Base-by-base conservation (phyloP, 2,113 vertebrate species). In the Psophia crepitans region DNA sequence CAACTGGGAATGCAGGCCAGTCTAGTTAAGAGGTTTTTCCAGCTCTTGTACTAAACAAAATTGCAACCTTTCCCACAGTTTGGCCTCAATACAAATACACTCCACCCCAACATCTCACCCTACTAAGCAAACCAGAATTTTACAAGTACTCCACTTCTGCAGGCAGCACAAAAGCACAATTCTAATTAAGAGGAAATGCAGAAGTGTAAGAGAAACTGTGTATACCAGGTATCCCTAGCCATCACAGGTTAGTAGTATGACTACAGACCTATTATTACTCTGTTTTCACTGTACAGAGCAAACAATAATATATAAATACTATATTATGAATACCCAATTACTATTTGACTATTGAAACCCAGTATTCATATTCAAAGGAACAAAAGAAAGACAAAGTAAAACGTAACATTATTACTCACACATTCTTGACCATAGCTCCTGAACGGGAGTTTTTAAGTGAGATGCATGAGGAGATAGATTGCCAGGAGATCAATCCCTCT, bases 1-100 rank as follows among this genome's bases (percentile, higher is more conserved):
- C 76, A 92, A 69, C 68, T 80, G 92, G 71, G 89, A 97, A 84
- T 14, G 60, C 53, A 93, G 39, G n/a, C 76, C 84, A 91, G 82
- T 54, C 37, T 74, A 73, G 54, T 81, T 77, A 94, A 92, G 65
- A 93, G 39, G 71, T 77, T 90, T 43, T 97, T 90, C 86, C 91
- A 95, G 37, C 73, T 88, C 63, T 66, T 70, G 71, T 9, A 57
- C 61, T 90, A 56, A 95, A 89, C 37, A 87, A 88, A 90, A 80
- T 84, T 16, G 79, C 27, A 74, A 49, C 4, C 44, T 56, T 90
- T 85, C 32, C 85, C 30, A 11, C 64, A 87, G 35, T 53, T 54
- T 90, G 93, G 91, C 76, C 84, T 92, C 41, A 73, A 11, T 9
- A 84, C 54, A 96, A 90, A 90, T 24, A 77, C 0, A 75, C 64